Percentiles rank a stretch among this genome's conserved stretches.
These are phyloP conservation scores for Aplochiton taeniatus DNA, from an alignment of 2,797 vertebrate species.

Conservation along the genomic window DNA sequence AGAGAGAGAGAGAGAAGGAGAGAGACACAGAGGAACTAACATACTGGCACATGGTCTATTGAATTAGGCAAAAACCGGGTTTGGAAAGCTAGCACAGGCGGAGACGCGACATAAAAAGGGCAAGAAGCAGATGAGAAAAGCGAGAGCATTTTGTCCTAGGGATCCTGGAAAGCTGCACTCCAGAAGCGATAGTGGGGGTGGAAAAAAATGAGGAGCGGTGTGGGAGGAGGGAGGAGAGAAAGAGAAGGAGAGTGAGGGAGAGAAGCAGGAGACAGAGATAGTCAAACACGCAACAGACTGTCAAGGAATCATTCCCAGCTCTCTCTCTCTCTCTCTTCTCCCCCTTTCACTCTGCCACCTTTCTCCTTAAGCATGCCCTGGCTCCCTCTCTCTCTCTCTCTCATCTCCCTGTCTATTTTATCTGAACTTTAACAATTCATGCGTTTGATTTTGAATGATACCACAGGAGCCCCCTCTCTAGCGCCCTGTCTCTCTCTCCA, in stretches of 20 bases:
- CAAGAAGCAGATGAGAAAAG: not conserved
- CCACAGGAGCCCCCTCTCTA: conserved; percentile 14
- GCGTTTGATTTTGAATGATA: conserved; percentile 64
- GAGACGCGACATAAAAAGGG: not conserved
- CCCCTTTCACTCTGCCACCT: conserved; percentile 14
- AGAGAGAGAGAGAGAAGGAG: not conserved
- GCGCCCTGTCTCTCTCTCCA: conserved; percentile 35
- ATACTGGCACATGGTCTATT: not conserved
- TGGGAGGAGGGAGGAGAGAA: conserved; percentile 18
- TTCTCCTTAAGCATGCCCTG: conserved; percentile 39
- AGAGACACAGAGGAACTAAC: not conserved
- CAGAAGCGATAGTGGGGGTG: conserved; percentile 5
- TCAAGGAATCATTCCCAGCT: conserved; percentile 60
- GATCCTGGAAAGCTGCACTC: conserved; percentile 17
- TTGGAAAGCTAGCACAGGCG: not conserved
- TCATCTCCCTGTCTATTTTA: conserved; percentile 39
- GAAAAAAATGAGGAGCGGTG: conserved; percentile 13
- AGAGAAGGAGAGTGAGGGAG: conserved; percentile 11
- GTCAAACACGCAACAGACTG: conserved; percentile 64
- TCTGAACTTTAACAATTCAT: conserved; percentile 58
- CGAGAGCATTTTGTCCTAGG: not conserved
- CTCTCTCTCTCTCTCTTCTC: conserved; percentile 32
- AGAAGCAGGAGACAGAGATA: conserved; percentile 22
- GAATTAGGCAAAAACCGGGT: not conserved
- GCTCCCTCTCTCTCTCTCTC: conserved; percentile 24